Conservation (phyloP, 2,113 vertebrate genomes). For the Donacobius atricapilla region DNA sequence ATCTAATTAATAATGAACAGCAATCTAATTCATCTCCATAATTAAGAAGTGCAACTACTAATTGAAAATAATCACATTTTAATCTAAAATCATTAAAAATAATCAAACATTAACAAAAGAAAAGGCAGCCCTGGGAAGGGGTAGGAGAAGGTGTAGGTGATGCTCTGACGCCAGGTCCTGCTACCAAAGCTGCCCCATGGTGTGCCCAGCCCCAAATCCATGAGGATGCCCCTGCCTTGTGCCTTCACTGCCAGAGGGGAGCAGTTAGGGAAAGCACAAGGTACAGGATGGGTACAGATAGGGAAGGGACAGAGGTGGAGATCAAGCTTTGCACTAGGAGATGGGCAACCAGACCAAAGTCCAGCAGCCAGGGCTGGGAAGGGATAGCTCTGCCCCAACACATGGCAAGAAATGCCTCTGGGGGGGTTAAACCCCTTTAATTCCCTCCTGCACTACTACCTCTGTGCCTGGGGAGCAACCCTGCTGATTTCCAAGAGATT, state of each 20-base stretch:
- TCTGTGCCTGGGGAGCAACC: background rate
- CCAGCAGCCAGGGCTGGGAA: background rate
- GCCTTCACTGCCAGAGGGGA: background rate
- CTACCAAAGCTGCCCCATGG: background rate
- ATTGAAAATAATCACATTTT: conserved; percentile 54
- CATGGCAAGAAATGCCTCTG: background rate
- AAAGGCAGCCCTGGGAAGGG: background rate
- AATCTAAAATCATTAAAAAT: conserved; percentile 53
- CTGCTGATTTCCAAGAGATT: background rate
- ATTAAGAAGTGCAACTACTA: conserved; percentile 41
- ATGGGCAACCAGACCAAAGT: background rate
- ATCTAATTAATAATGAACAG: conserved; percentile 41
- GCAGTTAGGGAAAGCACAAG: background rate
- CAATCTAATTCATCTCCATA: conserved; percentile 5
- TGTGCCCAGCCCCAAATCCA: background rate
- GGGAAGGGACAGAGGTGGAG: background rate
- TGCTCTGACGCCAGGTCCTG: background rate
- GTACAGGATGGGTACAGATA: background rate
- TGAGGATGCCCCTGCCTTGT: background rate
- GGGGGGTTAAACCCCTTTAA: background rate
- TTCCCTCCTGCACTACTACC: accelerated
- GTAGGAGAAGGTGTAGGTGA: background rate
- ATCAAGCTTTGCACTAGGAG: background rate
- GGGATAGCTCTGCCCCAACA: background rate
- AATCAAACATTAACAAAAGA: conserved; percentile 19